These are phyloP conservation scores for Chloebia gouldiae DNA, from an alignment of 2,113 vertebrate genomes.

Conservation along the genomic window DNA sequence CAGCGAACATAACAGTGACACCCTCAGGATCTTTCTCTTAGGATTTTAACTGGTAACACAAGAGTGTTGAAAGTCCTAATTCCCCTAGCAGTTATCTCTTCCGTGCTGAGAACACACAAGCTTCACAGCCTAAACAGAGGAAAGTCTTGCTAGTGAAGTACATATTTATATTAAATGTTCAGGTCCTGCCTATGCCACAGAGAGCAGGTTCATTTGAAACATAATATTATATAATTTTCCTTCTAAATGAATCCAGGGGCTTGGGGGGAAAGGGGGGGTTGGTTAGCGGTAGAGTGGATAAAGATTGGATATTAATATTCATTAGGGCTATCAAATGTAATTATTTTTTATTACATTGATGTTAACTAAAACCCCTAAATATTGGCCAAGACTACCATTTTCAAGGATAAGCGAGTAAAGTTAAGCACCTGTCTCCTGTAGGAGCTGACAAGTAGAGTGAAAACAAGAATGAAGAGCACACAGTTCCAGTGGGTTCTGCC, in stretches of 20 bases:
- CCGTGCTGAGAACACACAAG: neutral
- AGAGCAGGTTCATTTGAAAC: neutral
- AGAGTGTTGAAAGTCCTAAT: neutral
- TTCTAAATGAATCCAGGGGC: neutral
- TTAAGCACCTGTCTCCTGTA: neutral
- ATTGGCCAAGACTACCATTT: neutral
- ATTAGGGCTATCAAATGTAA: neutral
- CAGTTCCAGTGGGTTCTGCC: neutral
- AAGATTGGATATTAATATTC: neutral
- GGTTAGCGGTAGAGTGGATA: rapidly evolving
- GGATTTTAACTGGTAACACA: neutral
- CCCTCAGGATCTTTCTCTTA: neutral
- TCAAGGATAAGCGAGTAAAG: neutral
- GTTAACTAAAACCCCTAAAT: neutral
- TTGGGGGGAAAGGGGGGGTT: rapidly evolving
- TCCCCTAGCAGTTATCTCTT: neutral
- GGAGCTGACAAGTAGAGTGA: neutral
- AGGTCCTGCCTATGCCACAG: neutral
- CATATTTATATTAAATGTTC: neutral
- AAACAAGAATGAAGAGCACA: neutral
- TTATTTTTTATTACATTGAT: neutral
- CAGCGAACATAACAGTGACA: neutral
- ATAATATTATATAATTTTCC: neutral
- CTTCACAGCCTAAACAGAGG: neutral
- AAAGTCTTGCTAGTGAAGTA: neutral